Evolutionary conservation across 1,140 invertebrate species (phyloP), one percentile per base, ranked within the genome.

Genomic region (Musca vetustissima): DNA sequence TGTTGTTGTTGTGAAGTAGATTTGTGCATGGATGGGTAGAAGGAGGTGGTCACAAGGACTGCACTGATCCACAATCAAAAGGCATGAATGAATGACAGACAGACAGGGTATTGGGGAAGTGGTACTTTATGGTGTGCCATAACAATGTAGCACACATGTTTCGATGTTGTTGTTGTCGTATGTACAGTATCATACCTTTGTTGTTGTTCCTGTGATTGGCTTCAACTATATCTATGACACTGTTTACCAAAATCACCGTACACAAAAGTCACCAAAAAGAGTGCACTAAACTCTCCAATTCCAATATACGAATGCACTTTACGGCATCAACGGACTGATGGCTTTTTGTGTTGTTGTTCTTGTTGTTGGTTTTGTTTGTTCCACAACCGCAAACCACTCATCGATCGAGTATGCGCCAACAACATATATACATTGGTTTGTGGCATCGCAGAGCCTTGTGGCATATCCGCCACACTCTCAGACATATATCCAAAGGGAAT

Each of bases 401-500:
- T 28, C 17, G 57, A 19, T 15, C 19, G 25, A 19, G 17, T 19
- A 52, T 21, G 25, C 28, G 28, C 28, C 55, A 47, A 67, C 8
- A n/a, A n/a, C n/a, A n/a, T n/a, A 21, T 47, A 57, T 21, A 47
- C 64, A 50, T 65, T 68, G 69, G 73, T 72, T 73, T 71, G 72
- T 73, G 66, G 69, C 69, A 74, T 43, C 36, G 36, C 11, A 43
- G 11, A 43, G 36, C 36, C 36, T 43, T 43, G 36, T 48, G 68
- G 22, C 32, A 72, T 67, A 75, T 76, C 78, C 72, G 76, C 78
- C 36, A 32, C 36, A 43, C 36, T 43, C 36, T 43, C 36, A 43
- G 36, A 79, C 76, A 79, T 77, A 80, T 80, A 78, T 80, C 78
- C 78, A 80, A 80, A 80, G 78, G 78, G 78, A 80, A 80, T 80